Percentiles rank a stretch among this genome's conserved stretches.
Evolutionary conservation across 1,140 invertebrate species (phyloP).

Genomic region (Drosophila albomicans): DNA sequence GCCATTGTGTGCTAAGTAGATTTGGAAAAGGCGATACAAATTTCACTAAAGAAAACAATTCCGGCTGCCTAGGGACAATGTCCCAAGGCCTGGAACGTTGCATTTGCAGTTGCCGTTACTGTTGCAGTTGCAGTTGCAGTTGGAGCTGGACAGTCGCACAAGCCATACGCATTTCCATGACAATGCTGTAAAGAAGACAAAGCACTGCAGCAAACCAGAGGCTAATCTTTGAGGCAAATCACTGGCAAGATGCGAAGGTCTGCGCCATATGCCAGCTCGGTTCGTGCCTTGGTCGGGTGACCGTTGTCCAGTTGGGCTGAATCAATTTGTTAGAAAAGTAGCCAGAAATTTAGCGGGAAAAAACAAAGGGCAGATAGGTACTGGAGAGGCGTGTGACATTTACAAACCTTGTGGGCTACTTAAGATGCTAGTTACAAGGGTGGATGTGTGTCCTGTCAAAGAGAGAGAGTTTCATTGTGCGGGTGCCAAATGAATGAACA

Average conservation of each 20-base stretch:
- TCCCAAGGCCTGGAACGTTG: conserved; percentile 23
- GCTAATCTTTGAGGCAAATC: conserved; percentile 73
- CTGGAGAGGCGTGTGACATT: conserved; percentile 76
- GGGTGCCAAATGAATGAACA: conserved; percentile 38
- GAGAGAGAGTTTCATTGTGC: conserved; percentile 23
- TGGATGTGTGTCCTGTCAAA: conserved; percentile 30
- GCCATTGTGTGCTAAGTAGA: conserved; percentile 84
- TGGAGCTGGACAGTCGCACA: conserved; percentile 26
- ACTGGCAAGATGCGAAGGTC: conserved; percentile 58
- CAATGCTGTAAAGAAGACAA: conserved; percentile 59
- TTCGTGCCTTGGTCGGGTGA: conserved; percentile 21
- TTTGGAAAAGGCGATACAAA: conserved; percentile 83
- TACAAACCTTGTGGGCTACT: conserved; percentile 67
- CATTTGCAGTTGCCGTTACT: conserved; percentile 39
- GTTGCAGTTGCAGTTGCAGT: conserved; percentile 24
- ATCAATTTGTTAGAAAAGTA: conserved; percentile 74
- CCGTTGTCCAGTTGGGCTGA: conserved; percentile 62
- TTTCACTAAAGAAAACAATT: conserved; percentile 64
- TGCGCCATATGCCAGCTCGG: conserved; percentile 54
- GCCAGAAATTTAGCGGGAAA: conserved; percentile 56
- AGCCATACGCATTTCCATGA: conserved; percentile 63
- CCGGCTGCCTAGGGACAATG: conserved; percentile 50
- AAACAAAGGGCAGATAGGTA: conserved; percentile 54
- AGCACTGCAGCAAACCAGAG: conserved; percentile 26
- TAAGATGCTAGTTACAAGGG: conserved; percentile 53